A percentile compares a stretch with the other conserved stretches of the same genome.
These are phyloP conservation scores for Myzus persicae DNA, from an alignment of 1,140 invertebrate genomes.

Conservation along the genomic window DNA sequence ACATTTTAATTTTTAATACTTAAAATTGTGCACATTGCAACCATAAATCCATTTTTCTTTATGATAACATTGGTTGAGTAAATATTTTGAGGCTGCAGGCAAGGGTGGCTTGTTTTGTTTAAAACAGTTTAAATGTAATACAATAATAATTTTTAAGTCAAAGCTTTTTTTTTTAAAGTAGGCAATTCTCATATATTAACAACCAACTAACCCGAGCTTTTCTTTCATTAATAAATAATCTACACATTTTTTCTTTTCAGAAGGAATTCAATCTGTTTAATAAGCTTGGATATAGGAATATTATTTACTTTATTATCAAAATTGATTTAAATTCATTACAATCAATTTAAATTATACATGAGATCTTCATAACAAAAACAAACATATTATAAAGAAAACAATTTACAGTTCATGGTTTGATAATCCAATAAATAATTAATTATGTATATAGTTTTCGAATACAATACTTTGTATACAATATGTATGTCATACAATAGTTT, in stretches of 20 bases:
- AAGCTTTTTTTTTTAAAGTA: not conserved
- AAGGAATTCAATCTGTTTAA: not conserved
- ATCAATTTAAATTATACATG: slow-evolving; percentile 27
- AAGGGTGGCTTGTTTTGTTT: not conserved
- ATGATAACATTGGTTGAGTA: not conserved
- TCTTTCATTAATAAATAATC: not conserved
- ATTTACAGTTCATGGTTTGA: slow-evolving; percentile 24
- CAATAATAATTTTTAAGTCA: not conserved
- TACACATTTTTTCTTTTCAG: not conserved
- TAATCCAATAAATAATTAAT: slow-evolving; percentile 10
- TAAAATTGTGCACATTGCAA: not conserved
- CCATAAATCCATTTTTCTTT: not conserved
- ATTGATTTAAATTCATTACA: slow-evolving; percentile 20
- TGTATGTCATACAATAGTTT: not conserved
- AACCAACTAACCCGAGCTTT: not conserved
- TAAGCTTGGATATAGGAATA: not conserved
- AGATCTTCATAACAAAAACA: slow-evolving; percentile 33
- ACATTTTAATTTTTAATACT: not conserved
- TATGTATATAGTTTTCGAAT: not conserved
- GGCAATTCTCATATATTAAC: no score
- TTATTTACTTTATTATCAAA: slow-evolving; percentile 36
- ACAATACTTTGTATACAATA: slow-evolving; percentile 31
- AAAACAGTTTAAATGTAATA: no score
- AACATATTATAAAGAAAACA: not conserved
- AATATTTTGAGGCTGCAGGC: not conserved